These are phyloP conservation scores for Tapirus indicus DNA, from an alignment of 2,797 vertebrate species.

Conservation along the genomic window DNA sequence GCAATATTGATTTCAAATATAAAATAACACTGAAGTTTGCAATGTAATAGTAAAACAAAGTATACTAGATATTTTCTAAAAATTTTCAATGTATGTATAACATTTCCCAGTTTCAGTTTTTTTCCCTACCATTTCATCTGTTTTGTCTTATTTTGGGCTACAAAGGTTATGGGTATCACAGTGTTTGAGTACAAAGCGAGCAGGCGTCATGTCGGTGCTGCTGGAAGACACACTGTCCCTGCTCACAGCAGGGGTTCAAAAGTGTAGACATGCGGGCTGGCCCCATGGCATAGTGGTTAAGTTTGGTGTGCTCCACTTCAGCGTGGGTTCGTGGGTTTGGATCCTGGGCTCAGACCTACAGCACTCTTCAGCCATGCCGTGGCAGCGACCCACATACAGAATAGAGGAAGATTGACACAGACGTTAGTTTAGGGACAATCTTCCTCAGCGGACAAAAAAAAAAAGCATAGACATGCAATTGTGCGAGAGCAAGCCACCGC, in stretches of 20 bases:
- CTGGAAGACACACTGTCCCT: background rate
- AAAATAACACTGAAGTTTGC: background rate
- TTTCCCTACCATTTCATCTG: accelerated
- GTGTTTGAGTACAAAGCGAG: background rate
- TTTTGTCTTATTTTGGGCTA: background rate
- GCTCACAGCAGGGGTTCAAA: background rate
- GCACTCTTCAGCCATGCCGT: too few relatives aligned
- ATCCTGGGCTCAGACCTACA: too few relatives aligned
- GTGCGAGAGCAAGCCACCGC: accelerated
- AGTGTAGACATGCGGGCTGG: too few relatives aligned
- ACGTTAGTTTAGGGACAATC: too few relatives aligned
- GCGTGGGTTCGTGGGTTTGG: too few relatives aligned
- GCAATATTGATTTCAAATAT: background rate
- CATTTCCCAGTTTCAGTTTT: background rate
- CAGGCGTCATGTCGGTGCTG: background rate
- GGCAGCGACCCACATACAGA: too few relatives aligned
- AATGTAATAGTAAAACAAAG: background rate
- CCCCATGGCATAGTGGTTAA: too few relatives aligned
- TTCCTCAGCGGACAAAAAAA: too few relatives aligned
- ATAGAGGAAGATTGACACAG: too few relatives aligned
- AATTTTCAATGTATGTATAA: background rate
- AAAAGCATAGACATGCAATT: accelerated
- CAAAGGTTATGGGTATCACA: background rate
- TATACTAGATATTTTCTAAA: background rate
- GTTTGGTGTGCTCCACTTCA: too few relatives aligned